phyloP scores from a whole-genome alignment of 2,113 vertebrate genomes.

The Balaeniceps rex region DNA sequence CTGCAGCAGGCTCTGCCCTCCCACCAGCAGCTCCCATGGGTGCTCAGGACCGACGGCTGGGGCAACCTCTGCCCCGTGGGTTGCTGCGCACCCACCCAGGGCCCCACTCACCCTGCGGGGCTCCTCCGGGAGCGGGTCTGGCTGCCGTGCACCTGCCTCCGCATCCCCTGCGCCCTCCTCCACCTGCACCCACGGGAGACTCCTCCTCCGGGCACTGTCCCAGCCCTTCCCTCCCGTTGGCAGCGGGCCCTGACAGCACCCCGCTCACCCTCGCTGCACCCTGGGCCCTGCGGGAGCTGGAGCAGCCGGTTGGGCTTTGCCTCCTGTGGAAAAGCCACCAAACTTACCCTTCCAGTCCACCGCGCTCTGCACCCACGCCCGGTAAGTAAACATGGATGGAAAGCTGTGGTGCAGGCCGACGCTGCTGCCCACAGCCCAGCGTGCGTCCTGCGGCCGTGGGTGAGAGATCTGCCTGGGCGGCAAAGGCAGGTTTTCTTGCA shows the following conservation, averaged over 20 bases:
- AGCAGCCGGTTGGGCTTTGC: neutral
- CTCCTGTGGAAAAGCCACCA: neutral
- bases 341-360: constrained; percentile 35
- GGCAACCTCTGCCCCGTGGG: neutral
- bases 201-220: constrained; percentile 30
- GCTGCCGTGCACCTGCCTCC: neutral
- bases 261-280: neutral
- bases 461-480: neutral
- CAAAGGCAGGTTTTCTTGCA: neutral
- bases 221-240: neutral
- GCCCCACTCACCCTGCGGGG: constrained; percentile 15
- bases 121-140: neutral
- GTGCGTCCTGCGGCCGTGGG: neutral
- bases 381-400: constrained; percentile 20
- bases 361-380: neutral
- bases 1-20: neutral
- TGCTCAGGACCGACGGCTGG: neutral
- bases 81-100: neutral
- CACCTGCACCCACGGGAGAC: neutral
- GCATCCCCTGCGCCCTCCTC: constrained; percentile 9
- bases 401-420: neutral
- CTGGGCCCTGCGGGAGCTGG: neutral
- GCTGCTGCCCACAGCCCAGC: neutral
- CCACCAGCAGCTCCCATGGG: neutral
- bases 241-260: neutral